A percentile compares a stretch with the other conserved stretches of the same genome.
Evolutionary conservation across 2,888 invertebrate species (phyloP).

Genomic region (Lomographa bimaculata): DNA sequence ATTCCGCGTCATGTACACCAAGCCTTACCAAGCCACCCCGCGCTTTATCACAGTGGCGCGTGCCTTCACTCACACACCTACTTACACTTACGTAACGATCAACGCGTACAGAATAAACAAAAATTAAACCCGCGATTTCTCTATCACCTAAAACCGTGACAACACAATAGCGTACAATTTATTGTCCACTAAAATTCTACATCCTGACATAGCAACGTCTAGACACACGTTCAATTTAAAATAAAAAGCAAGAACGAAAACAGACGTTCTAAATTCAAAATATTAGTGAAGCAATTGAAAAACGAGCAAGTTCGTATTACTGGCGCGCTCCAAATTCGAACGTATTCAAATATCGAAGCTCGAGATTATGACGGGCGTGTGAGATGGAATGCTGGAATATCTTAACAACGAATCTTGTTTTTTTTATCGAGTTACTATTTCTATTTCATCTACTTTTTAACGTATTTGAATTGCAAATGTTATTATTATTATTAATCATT

Average conservation of each 20-base stretch:
- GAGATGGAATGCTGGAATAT: constrained; percentile 60
- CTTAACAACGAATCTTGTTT: constrained; percentile 51
- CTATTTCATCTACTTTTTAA: constrained; percentile 35
- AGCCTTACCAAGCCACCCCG: constrained; percentile 40
- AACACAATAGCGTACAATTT: constrained; percentile 55
- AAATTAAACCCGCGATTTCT: constrained; percentile 61
- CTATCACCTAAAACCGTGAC: constrained; percentile 65
- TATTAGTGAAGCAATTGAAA: constrained; percentile 82
- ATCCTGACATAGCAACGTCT: no score
- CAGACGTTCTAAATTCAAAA: constrained; percentile 78
- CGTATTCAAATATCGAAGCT: constrained; percentile 79
- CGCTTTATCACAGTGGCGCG: constrained; percentile 64
- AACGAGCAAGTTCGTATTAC: constrained; percentile 79
- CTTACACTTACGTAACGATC: constrained; percentile 62
- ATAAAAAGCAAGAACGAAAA: constrained; percentile 40
- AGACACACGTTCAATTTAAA: constrained; percentile 47
- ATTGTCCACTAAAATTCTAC: constrained; percentile 47
- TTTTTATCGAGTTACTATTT: constrained; percentile 36
- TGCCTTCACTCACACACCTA: constrained; percentile 50
- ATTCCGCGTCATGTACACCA: no score
- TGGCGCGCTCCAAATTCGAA: constrained; percentile 77
- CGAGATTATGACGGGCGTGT: constrained; percentile 69
- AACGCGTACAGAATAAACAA: constrained; percentile 73
- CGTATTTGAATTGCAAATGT: constrained; percentile 62
- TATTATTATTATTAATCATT: constrained; percentile 49